Conservation (phyloP, 1,140 invertebrate genomes). For the Centruroides sculpturatus region DNA sequence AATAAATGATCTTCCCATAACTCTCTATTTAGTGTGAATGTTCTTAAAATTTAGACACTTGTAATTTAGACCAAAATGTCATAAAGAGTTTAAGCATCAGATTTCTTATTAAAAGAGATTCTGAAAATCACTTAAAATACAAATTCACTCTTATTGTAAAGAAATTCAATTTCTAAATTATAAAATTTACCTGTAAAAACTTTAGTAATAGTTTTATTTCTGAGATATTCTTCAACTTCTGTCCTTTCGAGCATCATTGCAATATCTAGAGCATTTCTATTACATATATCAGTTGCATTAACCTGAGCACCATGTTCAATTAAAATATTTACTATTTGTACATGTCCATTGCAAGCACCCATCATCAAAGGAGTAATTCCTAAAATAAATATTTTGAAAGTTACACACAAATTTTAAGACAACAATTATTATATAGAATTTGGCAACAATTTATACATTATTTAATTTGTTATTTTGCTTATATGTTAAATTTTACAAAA, state of each 20-base stretch:
- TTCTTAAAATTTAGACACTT: no score
- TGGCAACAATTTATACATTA: no score
- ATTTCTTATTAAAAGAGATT: no score
- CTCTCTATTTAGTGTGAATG: no score
- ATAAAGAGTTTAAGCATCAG: no score
- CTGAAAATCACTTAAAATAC: no score
- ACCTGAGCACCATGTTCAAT: conserved; percentile 11
- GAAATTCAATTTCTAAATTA: conserved; percentile 13
- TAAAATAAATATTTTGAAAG: neutral
- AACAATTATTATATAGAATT: neutral
- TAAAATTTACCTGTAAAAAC: conserved; percentile 5
- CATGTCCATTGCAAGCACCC: conserved; percentile 2
- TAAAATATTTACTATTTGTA: conserved; percentile 1
- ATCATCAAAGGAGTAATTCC: conserved; percentile 14
- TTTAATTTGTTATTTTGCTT: no score
- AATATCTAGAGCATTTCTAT: conserved; percentile 29
- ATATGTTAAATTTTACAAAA: no score
- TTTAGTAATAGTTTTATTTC: conserved; percentile 23
- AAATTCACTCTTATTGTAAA: neutral
- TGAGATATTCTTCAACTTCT: conserved; percentile 27
- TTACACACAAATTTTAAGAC: neutral
- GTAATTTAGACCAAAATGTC: no score
- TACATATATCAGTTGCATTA: conserved; percentile 22
- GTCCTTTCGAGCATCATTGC: conserved; percentile 23
- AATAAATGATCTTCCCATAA: no score